Evolutionary conservation across 2,888 invertebrate genomes (phyloP), one percentile per base, ranked within the genome.

Genomic region (Noctua pronuba): DNA sequence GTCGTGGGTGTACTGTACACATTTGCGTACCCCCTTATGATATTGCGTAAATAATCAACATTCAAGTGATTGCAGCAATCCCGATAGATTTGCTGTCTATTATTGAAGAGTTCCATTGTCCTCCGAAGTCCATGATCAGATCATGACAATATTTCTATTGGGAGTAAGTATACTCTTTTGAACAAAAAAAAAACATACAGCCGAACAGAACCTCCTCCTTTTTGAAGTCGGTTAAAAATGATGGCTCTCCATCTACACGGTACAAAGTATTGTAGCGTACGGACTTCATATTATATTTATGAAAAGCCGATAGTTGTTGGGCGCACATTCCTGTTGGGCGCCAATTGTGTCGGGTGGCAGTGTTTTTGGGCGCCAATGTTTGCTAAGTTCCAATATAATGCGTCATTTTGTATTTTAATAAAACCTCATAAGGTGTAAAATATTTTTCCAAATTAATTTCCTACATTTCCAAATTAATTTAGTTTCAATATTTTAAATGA

Each of bases 391-490:
- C n/a, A 55, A 24, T n/a, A 49, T 8, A 55, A 5, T 55, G 55
- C 55, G 2, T 13, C n/a, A 55, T 76, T 46, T 55, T 67, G 44
- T 49, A 44, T 28, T 55, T 62, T 28, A 38, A 41, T 41, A 28
- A 24, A 18, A 24, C 31, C 18, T 16, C 7, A 13, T 38, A 5
- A 65, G 11, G 8, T 13, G 2, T 31, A 46, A 7, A 44, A 38
- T 31, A 58, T 58, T 52, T 55, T 80, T 38, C 16, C 24, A 44
- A 28, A 7, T 62, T 41, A 1, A 21, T 21, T 41, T n/a, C 18
- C 5, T 35, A 52, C 24, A 35, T 35, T 10, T 13, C 18, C 24
- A 35, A 60, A 74, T 82, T 60, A 66, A 64, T 74, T 74, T 16
- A 38, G 55, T 55, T 66, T n/a, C 18, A 62, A 58, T 66, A 49